phyloP scores from a whole-genome alignment of 2,797 vertebrate genomes.

The Lates japonicus region DNA sequence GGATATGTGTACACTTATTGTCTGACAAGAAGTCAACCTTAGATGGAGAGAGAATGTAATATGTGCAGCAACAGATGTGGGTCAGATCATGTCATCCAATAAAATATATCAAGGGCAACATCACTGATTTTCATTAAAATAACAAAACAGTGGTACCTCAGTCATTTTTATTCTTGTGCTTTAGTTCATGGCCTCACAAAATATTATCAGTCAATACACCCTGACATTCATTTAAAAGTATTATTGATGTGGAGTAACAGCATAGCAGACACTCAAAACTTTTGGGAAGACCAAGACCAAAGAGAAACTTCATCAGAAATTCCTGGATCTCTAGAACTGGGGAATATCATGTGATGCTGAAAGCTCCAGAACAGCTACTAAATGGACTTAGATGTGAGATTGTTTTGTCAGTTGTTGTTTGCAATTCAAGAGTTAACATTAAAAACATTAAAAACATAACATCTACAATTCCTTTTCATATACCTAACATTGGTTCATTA shows the following conservation, averaged over 20 bases:
- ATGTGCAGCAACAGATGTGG: conserved; percentile 47
- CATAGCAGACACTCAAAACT: background rate
- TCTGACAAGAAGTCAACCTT: conserved; percentile 4
- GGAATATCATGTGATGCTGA: background rate
- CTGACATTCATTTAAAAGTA: background rate
- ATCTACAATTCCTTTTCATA: background rate
- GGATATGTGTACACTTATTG: conserved; percentile 33
- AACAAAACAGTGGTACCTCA: background rate
- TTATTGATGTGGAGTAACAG: background rate
- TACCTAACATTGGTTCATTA: background rate
- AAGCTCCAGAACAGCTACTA: background rate
- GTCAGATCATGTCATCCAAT: conserved; percentile 47
- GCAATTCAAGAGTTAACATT: background rate
- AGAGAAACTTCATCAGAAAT: background rate
- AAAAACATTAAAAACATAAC: too few relatives aligned
- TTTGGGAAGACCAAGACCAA: background rate
- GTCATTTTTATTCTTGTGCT: conserved; percentile 1
- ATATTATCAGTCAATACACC: background rate
- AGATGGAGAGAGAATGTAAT: conserved; percentile 31
- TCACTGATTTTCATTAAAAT: conserved; percentile 22
- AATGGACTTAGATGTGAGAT: background rate
- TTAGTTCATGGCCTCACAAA: background rate
- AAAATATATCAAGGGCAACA: conserved; percentile 16
- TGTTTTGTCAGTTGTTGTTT: background rate
- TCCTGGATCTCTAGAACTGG: background rate